These are phyloP conservation scores for Calyptomena viridis DNA, from an alignment of 2,113 vertebrate genomes.

Conservation along the genomic window DNA sequence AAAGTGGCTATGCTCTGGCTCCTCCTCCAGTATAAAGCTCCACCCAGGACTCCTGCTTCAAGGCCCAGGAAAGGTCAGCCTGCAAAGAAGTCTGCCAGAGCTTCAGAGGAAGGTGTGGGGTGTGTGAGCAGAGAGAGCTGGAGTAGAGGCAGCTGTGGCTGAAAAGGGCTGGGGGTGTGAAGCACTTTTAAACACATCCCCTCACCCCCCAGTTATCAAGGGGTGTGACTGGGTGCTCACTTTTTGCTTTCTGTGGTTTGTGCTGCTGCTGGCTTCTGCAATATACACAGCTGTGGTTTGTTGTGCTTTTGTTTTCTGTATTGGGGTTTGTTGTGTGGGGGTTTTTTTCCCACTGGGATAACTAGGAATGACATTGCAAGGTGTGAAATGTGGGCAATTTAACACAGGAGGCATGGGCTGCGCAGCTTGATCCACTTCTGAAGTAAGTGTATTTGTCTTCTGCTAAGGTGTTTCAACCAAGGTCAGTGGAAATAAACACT, in stretches of 20 bases:
- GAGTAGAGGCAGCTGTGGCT: neutral
- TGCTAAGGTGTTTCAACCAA: neutral
- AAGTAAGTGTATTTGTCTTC: neutral
- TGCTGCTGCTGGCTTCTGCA: neutral
- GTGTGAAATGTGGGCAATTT: neutral
- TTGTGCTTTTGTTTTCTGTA: neutral
- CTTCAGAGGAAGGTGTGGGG: neutral
- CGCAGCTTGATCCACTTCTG: neutral
- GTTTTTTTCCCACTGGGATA: neutral
- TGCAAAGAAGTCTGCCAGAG: neutral
- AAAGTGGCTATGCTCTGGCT: neutral
- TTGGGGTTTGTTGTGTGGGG: neutral
- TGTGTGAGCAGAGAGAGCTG: neutral
- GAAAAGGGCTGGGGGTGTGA: neutral
- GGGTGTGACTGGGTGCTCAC: neutral
- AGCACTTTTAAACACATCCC: neutral
- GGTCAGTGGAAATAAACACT: constrained; percentile 25
- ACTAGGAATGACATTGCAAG: neutral
- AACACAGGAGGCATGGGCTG: neutral
- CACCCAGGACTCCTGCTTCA: neutral
- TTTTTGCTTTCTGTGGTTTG: neutral
- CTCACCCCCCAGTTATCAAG: accelerated
- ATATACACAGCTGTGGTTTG: neutral
- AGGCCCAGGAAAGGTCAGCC: neutral
- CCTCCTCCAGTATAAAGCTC: neutral